Evolutionary conservation across 1,140 invertebrate genomes (phyloP), one percentile per base, ranked within the genome.

Genomic region (Megalonaias nervosa): DNA sequence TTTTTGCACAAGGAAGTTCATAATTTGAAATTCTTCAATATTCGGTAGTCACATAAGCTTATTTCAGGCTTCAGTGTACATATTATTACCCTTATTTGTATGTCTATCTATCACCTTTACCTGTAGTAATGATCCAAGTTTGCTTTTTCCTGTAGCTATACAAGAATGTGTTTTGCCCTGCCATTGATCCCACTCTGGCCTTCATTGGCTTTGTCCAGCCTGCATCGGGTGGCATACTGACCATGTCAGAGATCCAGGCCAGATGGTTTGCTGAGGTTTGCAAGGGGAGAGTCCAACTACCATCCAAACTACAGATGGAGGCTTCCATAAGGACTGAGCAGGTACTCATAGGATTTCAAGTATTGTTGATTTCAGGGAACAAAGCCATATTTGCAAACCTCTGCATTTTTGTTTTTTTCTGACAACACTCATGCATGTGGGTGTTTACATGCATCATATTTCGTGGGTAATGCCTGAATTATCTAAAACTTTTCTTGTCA

Each of bases 191-290:
- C 15, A 80, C 72, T 68, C 61, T 90, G 56, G 86, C 88, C 12
- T 90, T 90, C 67, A 89, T 90, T 64, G 89, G 89, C 11, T 90
- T 89, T 82, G 87, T 89, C 1, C 89, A 90, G 72, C 88, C 89
- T 14, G 85, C 89, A 1, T 88, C 88, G 17, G 89, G 89, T 17
- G 89, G 89, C 16, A 72, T 90, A n/a, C 76, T 90, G 17, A 81
- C 85, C 12, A 89, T 90, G 87, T 88, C 89, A 1, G 89, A 90
- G 75, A 87, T 78, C n/a, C 89, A 90, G 76, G 86, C 88, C n/a
- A 77, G 87, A 64, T 90, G 89, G 89, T 89, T 89, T 80, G 82
- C 84, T 57, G 75, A 87, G 74, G 55, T 89, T 23, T 86, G 85
- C 67, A 82, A 81, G 58, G 85, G 85, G 2, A 72, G 71, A 6